Evolutionary conservation across 2,797 vertebrate genomes (phyloP).

Genomic region (Nyctalus aviator): DNA sequence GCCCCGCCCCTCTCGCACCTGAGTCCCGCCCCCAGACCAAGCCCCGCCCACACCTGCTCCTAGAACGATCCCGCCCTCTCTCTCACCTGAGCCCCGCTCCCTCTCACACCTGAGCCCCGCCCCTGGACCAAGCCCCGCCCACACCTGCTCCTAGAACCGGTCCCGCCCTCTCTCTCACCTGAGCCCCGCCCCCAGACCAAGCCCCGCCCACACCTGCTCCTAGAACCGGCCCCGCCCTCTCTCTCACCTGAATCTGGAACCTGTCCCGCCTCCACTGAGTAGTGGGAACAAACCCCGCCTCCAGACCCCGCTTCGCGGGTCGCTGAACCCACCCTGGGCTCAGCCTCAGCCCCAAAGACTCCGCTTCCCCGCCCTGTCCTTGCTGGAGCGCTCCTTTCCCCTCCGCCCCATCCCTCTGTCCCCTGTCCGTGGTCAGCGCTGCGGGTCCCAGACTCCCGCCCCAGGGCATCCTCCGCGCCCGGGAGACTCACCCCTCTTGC

Average conservation of each 20-base stretch:
- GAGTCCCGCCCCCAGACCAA: too few species aligned
- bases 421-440: fast-evolving
- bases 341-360: neutral
- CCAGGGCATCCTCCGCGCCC: fast-evolving
- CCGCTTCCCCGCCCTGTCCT: fast-evolving
- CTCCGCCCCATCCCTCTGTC: fast-evolving
- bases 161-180: too few species aligned
- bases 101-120: neutral
- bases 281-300: too few species aligned
- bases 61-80: too few species aligned
- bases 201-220: too few species aligned
- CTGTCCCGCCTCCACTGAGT: too few species aligned
- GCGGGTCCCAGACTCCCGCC: neutral
- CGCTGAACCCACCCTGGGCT: neutral
- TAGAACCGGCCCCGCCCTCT: too few species aligned
- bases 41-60: too few species aligned
- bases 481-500: slow-evolving; percentile 67
- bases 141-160: neutral
- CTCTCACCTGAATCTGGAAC: too few species aligned
- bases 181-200: neutral
- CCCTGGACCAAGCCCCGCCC: neutral
- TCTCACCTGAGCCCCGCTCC: too few species aligned
- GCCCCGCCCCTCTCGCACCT: too few species aligned
- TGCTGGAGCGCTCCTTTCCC: too few species aligned
- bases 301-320: fast-evolving